Percentiles rank a stretch among this genome's conserved stretches.
These are phyloP conservation scores for Stylophora pistillata DNA, from an alignment of 64 coral and sea anemone species.

Conservation along the genomic window DNA sequence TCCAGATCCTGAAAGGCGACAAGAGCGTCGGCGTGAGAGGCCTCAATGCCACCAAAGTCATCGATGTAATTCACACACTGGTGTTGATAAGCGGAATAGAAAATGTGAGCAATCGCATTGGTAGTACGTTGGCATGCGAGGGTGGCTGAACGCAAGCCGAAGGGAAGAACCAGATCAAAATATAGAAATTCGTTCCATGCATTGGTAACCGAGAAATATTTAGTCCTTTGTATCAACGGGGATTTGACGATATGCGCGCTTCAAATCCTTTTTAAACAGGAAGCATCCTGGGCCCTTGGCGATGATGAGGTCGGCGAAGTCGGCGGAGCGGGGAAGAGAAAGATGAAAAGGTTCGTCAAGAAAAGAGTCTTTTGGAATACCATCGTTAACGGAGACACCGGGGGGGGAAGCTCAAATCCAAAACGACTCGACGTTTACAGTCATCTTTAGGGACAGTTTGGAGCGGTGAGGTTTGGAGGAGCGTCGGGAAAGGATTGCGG, in stretches of 20 bases:
- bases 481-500: not conserved
- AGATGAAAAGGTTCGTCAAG: not conserved
- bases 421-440: not conserved
- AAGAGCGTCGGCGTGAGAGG: not conserved
- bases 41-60: constrained; percentile 7
- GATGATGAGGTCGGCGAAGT: not conserved
- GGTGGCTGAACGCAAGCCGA: not conserved
- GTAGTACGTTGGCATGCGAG: constrained; percentile 22
- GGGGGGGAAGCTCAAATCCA: constrained; percentile 6
- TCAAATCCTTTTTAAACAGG: not conserved
- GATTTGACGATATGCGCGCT: constrained; percentile 5
- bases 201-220: not conserved
- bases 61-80: constrained; percentile 19
- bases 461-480: not conserved
- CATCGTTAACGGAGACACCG: not conserved
- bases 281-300: not conserved
- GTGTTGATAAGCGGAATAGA: not conserved
- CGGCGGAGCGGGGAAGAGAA: not conserved
- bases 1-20: constrained; percentile 2
- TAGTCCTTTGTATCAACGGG: not conserved
- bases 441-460: constrained; percentile 5
- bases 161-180: constrained; percentile 12
- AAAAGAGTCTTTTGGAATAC: constrained; percentile 1
- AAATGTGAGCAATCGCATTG: constrained; percentile 5
- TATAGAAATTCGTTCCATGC: not conserved